Base-by-base conservation (phyloP, 2,113 vertebrate genomes). In the Abramis brama region DNA sequence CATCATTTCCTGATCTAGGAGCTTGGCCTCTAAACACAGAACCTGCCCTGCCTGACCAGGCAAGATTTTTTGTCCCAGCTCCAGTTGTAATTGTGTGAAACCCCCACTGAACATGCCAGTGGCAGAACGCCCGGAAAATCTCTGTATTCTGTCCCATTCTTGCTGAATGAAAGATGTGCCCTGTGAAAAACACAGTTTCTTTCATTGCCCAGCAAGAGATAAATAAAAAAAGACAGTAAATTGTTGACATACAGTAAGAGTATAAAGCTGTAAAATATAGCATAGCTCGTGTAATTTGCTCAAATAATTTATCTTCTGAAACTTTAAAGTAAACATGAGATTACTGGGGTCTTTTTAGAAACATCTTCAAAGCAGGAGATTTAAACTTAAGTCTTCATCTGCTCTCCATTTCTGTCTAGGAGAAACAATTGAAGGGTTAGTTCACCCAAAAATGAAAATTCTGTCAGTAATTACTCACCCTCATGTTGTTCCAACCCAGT, bases 1-100 rank as follows among this genome's bases (percentile, higher is more conserved):
- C 30, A 79, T 88, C 87, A 78, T 88, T 76, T 75, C 59, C 64
- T 87, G 86, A 87, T 80, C 80, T 80, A 75, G 60, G 83, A 87
- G 70, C 73, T 75, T 52, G 75, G 50, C 75, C 50, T 77, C 71
- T 27, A n/a, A 75, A 25, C 71, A 73, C 36, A 50, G 71, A 75
- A 47, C 43, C 71, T 75, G 23, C 43, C 71, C 45, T 50, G 73
- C 43, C 73, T 52, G 45, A n/a, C 45, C 45, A 50, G 45, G 45
- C n/a, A 19, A 55, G 27, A 77, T 57, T 50, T 77, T 77, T 77
- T 77, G 75, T 77, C 25, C n/a, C 7, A 55, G 50, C 17, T 57
- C 50, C 75, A 77, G 25, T 57, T 76, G 47, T 33, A 77, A 77
- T 77, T 77, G 75, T 55, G 50, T 76, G 77, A 78, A 85, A 76